Conservation (phyloP, 2,888 invertebrate genomes). For the Chrysopilus asiliformis region DNA sequence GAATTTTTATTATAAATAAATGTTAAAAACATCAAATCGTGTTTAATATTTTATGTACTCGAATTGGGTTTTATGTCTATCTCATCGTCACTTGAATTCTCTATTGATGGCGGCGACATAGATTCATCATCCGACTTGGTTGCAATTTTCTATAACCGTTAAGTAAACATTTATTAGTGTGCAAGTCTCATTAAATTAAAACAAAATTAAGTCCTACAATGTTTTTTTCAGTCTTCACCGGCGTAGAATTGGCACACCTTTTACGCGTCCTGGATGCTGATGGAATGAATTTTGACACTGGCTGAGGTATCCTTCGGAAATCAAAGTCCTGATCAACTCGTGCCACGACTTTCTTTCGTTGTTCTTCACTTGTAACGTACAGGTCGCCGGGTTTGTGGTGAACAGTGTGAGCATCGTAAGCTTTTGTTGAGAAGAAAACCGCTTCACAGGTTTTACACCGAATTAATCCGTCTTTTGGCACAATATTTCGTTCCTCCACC, state of each 20-base stretch:
- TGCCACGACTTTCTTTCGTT: slow-evolving; percentile 36
- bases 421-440: slow-evolving; percentile 48
- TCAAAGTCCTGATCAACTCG: slow-evolving; percentile 42
- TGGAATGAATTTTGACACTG: slow-evolving; percentile 6
- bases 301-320: slow-evolving; percentile 31
- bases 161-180: not conserved
- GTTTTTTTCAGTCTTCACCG: not conserved
- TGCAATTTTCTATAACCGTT: not conserved
- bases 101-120: slow-evolving; percentile 10
- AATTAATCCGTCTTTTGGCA: slow-evolving; percentile 39
- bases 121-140: slow-evolving; percentile 6
- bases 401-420: slow-evolving; percentile 48
- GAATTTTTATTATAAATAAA: too few species aligned
- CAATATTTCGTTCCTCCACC: slow-evolving; percentile 38
- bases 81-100: slow-evolving; percentile 9
- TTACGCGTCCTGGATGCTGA: not conserved
- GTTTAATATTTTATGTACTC: too few species aligned
- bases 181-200: not conserved
- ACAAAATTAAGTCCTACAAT: not conserved
- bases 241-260: not conserved
- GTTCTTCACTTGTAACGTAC: slow-evolving; percentile 45
- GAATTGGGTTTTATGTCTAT: not conserved
- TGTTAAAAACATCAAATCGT: too few species aligned
- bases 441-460: slow-evolving; percentile 52
- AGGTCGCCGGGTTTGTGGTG: slow-evolving; percentile 48